A percentile compares a stretch with the other conserved stretches of the same genome.
phyloP scores from a whole-genome alignment of 92 coral and sea anemone genomes.

The Umimayanthus kanabou region DNA sequence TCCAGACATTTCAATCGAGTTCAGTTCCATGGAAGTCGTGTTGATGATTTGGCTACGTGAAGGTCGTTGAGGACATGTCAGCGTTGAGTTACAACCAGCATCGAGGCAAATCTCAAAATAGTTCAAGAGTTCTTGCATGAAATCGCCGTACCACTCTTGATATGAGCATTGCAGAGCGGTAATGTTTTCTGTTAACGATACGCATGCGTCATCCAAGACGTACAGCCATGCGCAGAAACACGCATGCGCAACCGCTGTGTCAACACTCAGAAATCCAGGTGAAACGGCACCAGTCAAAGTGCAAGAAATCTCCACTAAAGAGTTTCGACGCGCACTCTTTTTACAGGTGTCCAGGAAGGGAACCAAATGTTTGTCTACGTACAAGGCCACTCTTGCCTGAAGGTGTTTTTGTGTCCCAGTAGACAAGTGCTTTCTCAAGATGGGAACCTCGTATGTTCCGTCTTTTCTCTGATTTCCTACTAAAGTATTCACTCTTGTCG shows the following conservation, averaged over 20 bases:
- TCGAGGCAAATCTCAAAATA: background rate
- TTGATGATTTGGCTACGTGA: background rate
- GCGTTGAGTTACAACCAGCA: background rate
- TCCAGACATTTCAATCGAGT: too few relatives aligned
- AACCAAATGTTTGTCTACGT: too few relatives aligned
- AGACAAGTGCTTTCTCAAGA: background rate
- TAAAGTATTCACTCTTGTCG: too few relatives aligned
- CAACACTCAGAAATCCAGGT: background rate
- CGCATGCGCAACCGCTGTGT: background rate
- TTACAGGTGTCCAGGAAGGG: too few relatives aligned
- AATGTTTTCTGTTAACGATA: background rate
- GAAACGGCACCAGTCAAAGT: too few relatives aligned
- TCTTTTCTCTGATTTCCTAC: too few relatives aligned
- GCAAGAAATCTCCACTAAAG: background rate
- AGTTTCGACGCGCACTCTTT: too few relatives aligned
- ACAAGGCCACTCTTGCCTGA: too few relatives aligned
- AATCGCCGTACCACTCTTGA: background rate
- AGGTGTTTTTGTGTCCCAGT: background rate
- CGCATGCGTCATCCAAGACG: too few relatives aligned
- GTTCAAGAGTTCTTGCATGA: background rate
- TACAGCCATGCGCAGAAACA: too few relatives aligned
- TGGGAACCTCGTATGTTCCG: background rate
- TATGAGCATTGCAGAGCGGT: background rate
- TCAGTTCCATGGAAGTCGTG: background rate
- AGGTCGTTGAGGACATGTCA: background rate